A percentile compares a stretch with the other conserved stretches of the same genome.
These are phyloP conservation scores for Idaea aversata DNA, from an alignment of 2,888 invertebrate genomes.

Conservation along the genomic window DNA sequence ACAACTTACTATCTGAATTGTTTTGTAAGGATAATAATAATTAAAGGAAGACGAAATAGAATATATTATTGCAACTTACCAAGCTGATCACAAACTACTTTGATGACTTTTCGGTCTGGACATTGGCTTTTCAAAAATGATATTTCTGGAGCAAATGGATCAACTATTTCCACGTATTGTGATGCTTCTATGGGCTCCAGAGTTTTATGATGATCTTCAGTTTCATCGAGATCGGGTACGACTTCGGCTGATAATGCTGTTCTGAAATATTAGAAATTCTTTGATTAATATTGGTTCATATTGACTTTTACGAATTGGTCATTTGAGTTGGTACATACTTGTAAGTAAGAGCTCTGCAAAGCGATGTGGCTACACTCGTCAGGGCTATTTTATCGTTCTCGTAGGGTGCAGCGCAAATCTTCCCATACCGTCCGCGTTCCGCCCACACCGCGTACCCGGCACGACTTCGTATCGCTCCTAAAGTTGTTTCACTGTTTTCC, in stretches of 20 bases:
- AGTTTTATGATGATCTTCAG: slow-evolving; percentile 75
- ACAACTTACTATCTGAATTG: not conserved
- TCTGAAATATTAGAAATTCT: slow-evolving; percentile 61
- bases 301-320: slow-evolving; percentile 6
- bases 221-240: slow-evolving; percentile 82
- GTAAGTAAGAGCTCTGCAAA: slow-evolving; percentile 88
- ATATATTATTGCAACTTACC: slow-evolving; percentile 70
- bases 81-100: slow-evolving; percentile 88
- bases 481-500: slow-evolving; percentile 84
- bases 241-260: slow-evolving; percentile 85
- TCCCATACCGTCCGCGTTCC: slow-evolving; percentile 89
- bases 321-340: slow-evolving; percentile 71
- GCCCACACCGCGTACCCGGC: slow-evolving; percentile 93
- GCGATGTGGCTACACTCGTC: slow-evolving; percentile 86
- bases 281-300: not conserved
- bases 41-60: not conserved
- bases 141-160: slow-evolving; percentile 89
- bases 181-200: slow-evolving; percentile 51
- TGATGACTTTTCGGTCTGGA: slow-evolving; percentile 87
- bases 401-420: slow-evolving; percentile 89
- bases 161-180: slow-evolving; percentile 90
- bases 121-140: slow-evolving; percentile 90
- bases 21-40: not conserved
- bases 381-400: slow-evolving; percentile 82
- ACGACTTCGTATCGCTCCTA: slow-evolving; percentile 84